A percentile compares a stretch with the other conserved stretches of the same genome.
These are phyloP conservation scores for Saccostrea echinata DNA, from an alignment of 1,140 invertebrate species.

Conservation along the genomic window DNA sequence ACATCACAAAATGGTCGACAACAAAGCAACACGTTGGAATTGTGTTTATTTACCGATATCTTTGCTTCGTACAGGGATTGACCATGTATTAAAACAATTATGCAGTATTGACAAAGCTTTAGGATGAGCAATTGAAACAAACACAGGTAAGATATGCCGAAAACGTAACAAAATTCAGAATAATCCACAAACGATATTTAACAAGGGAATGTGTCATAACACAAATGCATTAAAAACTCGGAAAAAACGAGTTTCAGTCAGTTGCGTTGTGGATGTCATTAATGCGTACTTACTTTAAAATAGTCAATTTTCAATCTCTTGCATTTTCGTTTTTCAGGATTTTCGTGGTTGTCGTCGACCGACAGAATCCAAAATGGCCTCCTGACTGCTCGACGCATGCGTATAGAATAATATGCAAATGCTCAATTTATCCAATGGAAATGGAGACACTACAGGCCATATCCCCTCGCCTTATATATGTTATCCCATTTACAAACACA, in stretches of 20 bases:
- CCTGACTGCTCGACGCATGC: neutral
- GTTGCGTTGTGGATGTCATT: neutral
- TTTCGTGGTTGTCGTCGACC: constrained; percentile 15
- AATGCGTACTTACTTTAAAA: neutral
- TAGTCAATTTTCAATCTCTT: neutral
- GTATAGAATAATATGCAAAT: constrained; percentile 34
- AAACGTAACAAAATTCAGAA: neutral
- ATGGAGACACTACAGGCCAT: neutral
- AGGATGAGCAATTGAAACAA: neutral
- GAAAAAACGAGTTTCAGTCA: neutral
- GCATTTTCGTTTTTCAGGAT: constrained; percentile 22
- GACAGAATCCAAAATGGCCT: constrained; percentile 36
- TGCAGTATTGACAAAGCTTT: neutral
- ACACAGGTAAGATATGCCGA: neutral
- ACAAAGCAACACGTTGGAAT: neutral
- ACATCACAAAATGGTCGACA: constrained; percentile 1
- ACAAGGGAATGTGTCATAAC: constrained; percentile 19
- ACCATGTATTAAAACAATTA: neutral
- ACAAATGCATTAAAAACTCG: neutral
- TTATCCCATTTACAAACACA: neutral
- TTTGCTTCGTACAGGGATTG: neutral
- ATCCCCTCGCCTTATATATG: neutral
- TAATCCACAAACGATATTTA: neutral
- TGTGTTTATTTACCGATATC: neutral
- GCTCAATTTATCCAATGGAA: neutral